Percentiles rank a stretch among this genome's conserved stretches.
Conservation (phyloP, 2,888 invertebrate species). For the Tachystola acroxantha region DNA sequence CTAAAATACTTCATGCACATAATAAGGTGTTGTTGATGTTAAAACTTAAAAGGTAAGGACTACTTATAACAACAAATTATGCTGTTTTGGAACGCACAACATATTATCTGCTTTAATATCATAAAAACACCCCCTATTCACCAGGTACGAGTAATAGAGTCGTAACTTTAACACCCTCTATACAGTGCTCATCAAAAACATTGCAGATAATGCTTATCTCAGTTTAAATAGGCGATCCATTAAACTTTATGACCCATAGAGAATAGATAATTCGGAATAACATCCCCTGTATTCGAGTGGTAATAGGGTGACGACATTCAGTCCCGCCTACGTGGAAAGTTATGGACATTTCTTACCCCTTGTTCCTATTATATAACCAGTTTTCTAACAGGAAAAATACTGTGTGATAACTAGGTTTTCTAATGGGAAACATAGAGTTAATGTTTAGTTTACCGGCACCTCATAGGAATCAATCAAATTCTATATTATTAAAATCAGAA, state of each 20-base stretch:
- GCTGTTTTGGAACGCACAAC: too few species aligned
- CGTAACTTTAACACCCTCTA: constrained; percentile 1
- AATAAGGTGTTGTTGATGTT: too few species aligned
- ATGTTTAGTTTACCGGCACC: too few species aligned
- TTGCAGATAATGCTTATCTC: constrained; percentile 30
- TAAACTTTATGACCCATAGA: constrained; percentile 53
- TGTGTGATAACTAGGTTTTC: too few species aligned
- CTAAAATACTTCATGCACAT: too few species aligned
- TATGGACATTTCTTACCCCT: constrained; percentile 34
- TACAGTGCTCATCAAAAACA: constrained; percentile 1
- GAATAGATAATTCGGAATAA: constrained; percentile 42
- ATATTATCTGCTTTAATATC: too few species aligned
- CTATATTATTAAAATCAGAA: too few species aligned
- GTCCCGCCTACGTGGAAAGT: constrained; percentile 34
- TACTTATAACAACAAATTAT: too few species aligned
- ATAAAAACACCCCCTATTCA: neutral
- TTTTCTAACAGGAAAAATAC: too few species aligned
- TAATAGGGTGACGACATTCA: constrained; percentile 25
- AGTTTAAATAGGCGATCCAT: constrained; percentile 44
- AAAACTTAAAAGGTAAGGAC: too few species aligned
- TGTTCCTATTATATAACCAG: constrained; percentile 15
- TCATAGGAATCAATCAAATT: too few species aligned
- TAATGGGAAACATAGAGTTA: too few species aligned
- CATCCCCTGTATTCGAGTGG: constrained; percentile 35
- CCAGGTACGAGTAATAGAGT: neutral